These are phyloP conservation scores for Neomonachus schauinslandi DNA, from an alignment of 2,113 vertebrate genomes.

Conservation along the genomic window DNA sequence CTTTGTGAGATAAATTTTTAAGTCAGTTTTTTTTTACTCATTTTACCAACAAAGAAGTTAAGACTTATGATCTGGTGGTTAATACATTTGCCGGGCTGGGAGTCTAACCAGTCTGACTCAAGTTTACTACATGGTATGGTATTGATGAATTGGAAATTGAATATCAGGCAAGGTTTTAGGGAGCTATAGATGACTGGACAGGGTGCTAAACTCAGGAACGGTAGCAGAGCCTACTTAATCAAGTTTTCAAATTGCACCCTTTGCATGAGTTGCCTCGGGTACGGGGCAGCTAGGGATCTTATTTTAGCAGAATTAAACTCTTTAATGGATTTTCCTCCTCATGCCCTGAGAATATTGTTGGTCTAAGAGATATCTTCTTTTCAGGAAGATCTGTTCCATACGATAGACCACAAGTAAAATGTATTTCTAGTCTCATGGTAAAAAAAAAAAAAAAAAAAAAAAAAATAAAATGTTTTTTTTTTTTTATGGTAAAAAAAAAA, in stretches of 20 bases:
- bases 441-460: conserved; percentile 74
- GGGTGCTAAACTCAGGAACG: neutral
- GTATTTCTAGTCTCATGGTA: conserved; percentile 72
- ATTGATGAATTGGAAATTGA: neutral
- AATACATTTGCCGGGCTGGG: neutral
- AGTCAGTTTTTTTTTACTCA: neutral
- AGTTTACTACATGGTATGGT: neutral
- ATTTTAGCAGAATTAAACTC: conserved; percentile 78
- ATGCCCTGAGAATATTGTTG: conserved; percentile 67
- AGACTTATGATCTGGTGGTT: neutral
- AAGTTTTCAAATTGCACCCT: conserved; percentile 65
- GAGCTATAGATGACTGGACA: neutral
- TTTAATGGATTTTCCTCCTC: conserved; percentile 72
- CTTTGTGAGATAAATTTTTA: conserved; percentile 27
- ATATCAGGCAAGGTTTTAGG: neutral
- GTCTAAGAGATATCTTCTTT: conserved; percentile 55
- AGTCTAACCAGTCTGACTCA: neutral
- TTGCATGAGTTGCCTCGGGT: conserved; percentile 62
- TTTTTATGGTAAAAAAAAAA: conserved; percentile 75
- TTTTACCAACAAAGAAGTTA: conserved; percentile 21
- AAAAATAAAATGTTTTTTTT: too few species aligned
- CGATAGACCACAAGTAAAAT: conserved; percentile 79
- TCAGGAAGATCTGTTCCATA: conserved; percentile 68
- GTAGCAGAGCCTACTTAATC: neutral
- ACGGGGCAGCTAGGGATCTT: conserved; percentile 64